Evolutionary conservation across 2,113 vertebrate species (phyloP).

Genomic region (Petroica traversi): DNA sequence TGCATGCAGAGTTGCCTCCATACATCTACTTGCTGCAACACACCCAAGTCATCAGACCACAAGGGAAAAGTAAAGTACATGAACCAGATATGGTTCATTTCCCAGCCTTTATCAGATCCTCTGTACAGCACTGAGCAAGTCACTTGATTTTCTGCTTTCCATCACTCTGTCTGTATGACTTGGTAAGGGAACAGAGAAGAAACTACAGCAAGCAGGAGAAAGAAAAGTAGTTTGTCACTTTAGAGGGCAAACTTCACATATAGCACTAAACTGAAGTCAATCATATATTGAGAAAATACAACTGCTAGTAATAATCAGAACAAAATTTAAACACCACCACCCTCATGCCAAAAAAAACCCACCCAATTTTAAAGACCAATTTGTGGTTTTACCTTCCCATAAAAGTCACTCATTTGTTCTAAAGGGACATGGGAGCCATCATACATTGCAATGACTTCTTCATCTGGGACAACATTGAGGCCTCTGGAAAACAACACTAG

Average conservation of each 20-base stretch:
- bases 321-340: background rate
- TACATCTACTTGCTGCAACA: background rate
- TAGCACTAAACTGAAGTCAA: background rate
- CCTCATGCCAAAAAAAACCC: background rate
- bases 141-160: background rate
- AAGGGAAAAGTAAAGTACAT: background rate
- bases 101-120: constrained; percentile 24
- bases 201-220: background rate
- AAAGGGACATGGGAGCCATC: constrained; percentile 93
- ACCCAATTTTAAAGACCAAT: background rate
- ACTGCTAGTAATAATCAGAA: background rate
- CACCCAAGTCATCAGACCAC: background rate
- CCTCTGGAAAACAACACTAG: constrained; percentile 77
- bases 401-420: constrained; percentile 98
- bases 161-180: background rate
- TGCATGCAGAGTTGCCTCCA: background rate
- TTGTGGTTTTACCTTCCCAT: constrained; percentile 87
- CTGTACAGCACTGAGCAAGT: background rate
- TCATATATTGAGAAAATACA: background rate
- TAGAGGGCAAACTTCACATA: background rate
- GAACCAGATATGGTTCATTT: background rate
- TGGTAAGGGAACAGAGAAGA: background rate
- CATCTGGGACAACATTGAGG: constrained; percentile 88
- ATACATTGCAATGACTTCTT: constrained; percentile 97
- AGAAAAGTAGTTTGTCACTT: background rate